Evolutionary conservation across 2,797 vertebrate genomes (phyloP).

Genomic region (Sylvia borin): DNA sequence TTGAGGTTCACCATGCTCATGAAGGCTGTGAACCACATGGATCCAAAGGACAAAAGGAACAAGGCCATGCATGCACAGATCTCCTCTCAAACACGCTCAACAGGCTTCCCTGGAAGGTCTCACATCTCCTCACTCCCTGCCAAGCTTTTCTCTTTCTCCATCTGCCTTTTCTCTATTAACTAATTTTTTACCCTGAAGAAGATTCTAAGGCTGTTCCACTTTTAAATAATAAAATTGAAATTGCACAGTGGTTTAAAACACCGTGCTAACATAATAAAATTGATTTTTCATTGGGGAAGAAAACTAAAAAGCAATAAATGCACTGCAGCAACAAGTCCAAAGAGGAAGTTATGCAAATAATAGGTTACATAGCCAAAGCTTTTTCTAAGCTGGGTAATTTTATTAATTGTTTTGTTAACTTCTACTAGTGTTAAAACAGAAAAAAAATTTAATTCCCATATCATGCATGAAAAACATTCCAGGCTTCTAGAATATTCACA

Average conservation of each 20-base stretch:
- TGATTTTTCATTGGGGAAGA: not conserved
- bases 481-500: not conserved
- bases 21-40: not conserved
- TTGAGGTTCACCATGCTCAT: not conserved
- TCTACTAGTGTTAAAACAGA: not conserved
- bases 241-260: not conserved
- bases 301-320: not conserved
- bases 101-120: not conserved
- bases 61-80: not conserved
- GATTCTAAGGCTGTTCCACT: slow-evolving; percentile 3
- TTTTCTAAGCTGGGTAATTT: not conserved
- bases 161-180: slow-evolving; percentile 29
- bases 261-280: not conserved
- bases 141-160: slow-evolving; percentile 54
- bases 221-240: slow-evolving; percentile 2
- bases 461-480: accelerated
- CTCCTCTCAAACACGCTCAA: not conserved
- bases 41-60: slow-evolving; percentile 42
- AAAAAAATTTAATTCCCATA: not conserved
- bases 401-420: not conserved
- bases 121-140: slow-evolving; percentile 38
- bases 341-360: not conserved
- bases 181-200: not conserved
- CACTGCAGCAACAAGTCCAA: not conserved
- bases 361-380: not conserved